Base-by-base conservation (phyloP, 2,888 invertebrate species). In the Prosopocoilus inquinatus region DNA sequence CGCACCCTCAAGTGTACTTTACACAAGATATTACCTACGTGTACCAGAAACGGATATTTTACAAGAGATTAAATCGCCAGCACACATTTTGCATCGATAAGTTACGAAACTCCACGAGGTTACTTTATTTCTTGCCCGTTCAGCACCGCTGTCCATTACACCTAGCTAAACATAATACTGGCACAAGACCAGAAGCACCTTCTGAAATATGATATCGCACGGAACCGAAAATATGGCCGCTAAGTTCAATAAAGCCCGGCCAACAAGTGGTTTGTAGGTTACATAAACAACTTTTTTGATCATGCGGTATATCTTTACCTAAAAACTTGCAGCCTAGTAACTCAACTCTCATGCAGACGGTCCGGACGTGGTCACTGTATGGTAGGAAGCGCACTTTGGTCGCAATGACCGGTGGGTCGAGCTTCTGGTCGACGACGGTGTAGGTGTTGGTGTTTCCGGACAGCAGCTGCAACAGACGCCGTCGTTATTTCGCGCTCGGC, bases 271-370 rank as follows among this genome's bases (percentile, higher is more conserved):
- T 47, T 32, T 45, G 9, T 41, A 12, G n/a, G 15, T 16, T 46
- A 5, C 20, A 12, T n/a, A 34, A 11, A 34, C 9, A 34, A 2
- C 11, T 32, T 36, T 36, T 36, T 11, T 36, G 12, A 12, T 36
- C 3, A 4, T 36, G n/a, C 3, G 12, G 11, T 13, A 39, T 49
- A 15, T 13, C 20, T 36, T 39, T 28, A 90, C 91, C 89, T 78
- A 81, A 81, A 84, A 88, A 91, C 63, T 79, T 80, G 77, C 92
- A 93, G 55, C 92, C 92, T 63, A 89, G 84, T 64, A 92, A 79
- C 78, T 93, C 93, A 47, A 91, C 84, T 60, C 92, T 79, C 82
- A 93, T 84, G 74, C 92, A 93, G 60, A 91, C 88, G 3, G 88
- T 91, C 58, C 91, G 81, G 64, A 87, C 85, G 71, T 88, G 87